phyloP scores from a whole-genome alignment of 2,113 vertebrate species.

The Pandion haliaetus region DNA sequence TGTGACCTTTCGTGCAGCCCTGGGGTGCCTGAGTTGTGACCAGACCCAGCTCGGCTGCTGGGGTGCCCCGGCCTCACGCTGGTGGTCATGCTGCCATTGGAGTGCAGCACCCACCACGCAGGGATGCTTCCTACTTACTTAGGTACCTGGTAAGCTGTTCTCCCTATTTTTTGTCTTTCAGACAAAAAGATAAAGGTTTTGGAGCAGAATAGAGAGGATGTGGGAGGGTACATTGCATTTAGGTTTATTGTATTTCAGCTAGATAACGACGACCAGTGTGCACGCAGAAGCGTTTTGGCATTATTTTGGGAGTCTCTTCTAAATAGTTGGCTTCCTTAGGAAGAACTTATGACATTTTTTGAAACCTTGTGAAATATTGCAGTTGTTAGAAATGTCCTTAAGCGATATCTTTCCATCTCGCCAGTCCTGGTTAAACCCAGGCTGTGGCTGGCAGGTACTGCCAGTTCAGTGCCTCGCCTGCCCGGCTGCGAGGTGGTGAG shows the following conservation, averaged over 20 bases:
- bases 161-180: neutral
- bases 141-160: neutral
- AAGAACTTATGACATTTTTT: neutral
- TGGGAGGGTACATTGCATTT: neutral
- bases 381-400: neutral
- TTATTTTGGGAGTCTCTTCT: neutral
- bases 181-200: neutral
- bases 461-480: neutral
- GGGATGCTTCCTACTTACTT: neutral
- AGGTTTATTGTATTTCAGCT: neutral
- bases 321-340: neutral
- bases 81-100: fast-evolving
- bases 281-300: neutral
- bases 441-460: neutral
- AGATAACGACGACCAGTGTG: neutral
- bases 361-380: neutral
- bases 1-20: neutral
- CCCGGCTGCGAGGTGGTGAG: neutral
- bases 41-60: neutral
- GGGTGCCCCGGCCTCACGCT: neutral
- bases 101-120: neutral
- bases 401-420: neutral
- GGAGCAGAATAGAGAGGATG: neutral
- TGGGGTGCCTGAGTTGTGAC: neutral
- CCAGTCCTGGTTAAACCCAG: neutral